Evolutionary conservation across 2,888 invertebrate species (phyloP), one percentile per base, ranked within the genome.

Genomic region (Mylabris sibirica): DNA sequence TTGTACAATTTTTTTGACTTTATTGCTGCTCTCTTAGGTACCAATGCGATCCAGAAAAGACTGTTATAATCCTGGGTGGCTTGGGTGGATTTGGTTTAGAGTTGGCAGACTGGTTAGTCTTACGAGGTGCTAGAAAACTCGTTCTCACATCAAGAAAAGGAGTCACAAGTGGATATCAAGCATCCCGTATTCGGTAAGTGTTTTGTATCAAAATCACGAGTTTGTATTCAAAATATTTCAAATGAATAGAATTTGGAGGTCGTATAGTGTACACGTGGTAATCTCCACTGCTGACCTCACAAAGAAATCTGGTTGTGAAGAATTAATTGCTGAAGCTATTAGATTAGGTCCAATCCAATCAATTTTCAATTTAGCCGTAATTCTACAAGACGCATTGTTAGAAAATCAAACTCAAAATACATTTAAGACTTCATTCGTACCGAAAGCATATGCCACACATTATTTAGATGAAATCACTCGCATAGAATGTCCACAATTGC

Each of bases 1-100:
- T 30, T 30, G 30, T 4, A 6, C 30, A 30, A 30, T 4, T 30
- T 30, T 30, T 30, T 30, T n/a, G 6, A 14, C 9, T 5, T 1
- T 34, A 9, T 1, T 30, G 5, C 30, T 30, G 3, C 8, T 34
- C 9, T 6, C 9, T 30, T 8, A 44, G 44, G 1, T 44, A 44
- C 3, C 44, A n/a, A 68, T 85, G 93, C 86, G 76, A 83, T 14
- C 81, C 84, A 22, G 81, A 87, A 75, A 77, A 86, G 79, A 71
- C 87, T 89, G 89, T 64, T 94, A 94, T 83, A 87, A 94, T 63
- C 85, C 94, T 24, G 91, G 95, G 95, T 69, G 98, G 98, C 65
- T 89, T 99, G 59, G 99, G 99, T 74, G 99, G 99, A 4, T 98
- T 99, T 85, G 99, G 99, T 26, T 87, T 99, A 72, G 99, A 99